These are phyloP conservation scores for Gadus chalcogrammus DNA, from an alignment of 2,113 vertebrate species.

Conservation along the genomic window DNA sequence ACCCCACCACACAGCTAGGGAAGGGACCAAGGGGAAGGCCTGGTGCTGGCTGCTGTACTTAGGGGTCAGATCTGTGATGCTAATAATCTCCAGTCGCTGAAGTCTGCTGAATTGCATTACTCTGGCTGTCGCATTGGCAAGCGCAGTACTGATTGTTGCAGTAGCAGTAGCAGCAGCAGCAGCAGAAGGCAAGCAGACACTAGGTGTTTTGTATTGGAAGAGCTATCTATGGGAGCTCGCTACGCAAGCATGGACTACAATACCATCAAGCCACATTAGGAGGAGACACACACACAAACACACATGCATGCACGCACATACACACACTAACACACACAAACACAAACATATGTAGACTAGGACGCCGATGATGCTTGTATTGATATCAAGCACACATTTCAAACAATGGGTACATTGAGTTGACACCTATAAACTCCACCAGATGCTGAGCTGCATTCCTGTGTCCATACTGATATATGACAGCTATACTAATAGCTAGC, in stretches of 20 bases:
- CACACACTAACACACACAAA: constrained; percentile 2
- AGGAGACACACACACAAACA: constrained; percentile 18
- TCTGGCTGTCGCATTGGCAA: constrained; percentile 43
- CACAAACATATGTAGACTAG: constrained; percentile 1
- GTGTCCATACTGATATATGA: constrained; percentile 9
- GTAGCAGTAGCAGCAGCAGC: constrained; percentile 29
- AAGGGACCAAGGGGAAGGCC: not conserved
- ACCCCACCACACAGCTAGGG: not conserved
- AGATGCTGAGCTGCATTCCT: not conserved
- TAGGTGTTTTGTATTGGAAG: not conserved
- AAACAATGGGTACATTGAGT: constrained; percentile 11
- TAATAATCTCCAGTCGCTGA: constrained; percentile 26
- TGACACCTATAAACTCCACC: not conserved
- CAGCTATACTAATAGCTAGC: not conserved
- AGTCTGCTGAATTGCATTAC: constrained; percentile 40
- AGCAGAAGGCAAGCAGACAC: not conserved
- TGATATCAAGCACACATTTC: constrained; percentile 16
- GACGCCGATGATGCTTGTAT: constrained; percentile 10
- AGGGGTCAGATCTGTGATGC: not conserved
- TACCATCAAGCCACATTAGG: constrained; percentile 31
- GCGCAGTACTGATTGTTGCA: constrained; percentile 40
- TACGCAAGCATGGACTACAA: constrained; percentile 24
- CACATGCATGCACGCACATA: constrained; percentile 16
- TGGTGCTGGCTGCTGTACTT: not conserved
- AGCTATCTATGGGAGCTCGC: constrained; percentile 16